A percentile compares a stretch with the other conserved stretches of the same genome.
phyloP scores from a whole-genome alignment of 2,888 invertebrate species.

The Sipha maydis region DNA sequence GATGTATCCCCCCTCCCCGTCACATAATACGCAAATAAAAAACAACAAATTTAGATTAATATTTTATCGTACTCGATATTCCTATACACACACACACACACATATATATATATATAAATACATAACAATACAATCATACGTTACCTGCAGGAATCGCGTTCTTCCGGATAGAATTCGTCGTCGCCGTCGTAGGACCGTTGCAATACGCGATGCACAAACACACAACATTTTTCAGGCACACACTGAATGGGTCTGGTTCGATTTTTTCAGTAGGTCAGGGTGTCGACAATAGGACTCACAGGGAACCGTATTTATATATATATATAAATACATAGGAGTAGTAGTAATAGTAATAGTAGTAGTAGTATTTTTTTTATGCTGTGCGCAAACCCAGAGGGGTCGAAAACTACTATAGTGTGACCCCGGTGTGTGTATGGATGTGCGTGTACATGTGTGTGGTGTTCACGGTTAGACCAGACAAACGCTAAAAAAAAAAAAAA shows the following conservation, averaged over 20 bases:
- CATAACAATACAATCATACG: not conserved
- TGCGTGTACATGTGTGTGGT: not conserved
- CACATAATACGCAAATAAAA: not conserved
- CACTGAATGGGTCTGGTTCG: slow-evolving; percentile 55
- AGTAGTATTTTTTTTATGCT: slow-evolving; percentile 52
- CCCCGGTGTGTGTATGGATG: slow-evolving; percentile 8
- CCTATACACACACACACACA: no score
- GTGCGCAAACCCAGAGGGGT: slow-evolving; percentile 53
- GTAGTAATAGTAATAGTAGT: slow-evolving; percentile 45
- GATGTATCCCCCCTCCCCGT: not conserved
- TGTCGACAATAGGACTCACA: slow-evolving; percentile 59
- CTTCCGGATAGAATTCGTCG: not conserved
- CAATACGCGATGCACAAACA: slow-evolving; percentile 14
- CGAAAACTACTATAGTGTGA: slow-evolving; percentile 58
- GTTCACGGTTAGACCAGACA: slow-evolving; percentile 52
- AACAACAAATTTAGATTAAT: not conserved
- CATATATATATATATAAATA: not conserved
- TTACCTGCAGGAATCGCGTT: not conserved
- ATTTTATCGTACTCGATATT: not conserved
- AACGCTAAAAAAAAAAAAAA: slow-evolving; percentile 38
- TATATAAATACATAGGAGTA: slow-evolving; percentile 21
- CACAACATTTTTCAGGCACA: slow-evolving; percentile 59
- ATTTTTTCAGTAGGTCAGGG: slow-evolving; percentile 61
- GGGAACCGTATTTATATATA: slow-evolving; percentile 1
- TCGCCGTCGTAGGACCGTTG: not conserved